Conservation (phyloP, 1,140 invertebrate species). For the Rhopalosiphum maidis region DNA sequence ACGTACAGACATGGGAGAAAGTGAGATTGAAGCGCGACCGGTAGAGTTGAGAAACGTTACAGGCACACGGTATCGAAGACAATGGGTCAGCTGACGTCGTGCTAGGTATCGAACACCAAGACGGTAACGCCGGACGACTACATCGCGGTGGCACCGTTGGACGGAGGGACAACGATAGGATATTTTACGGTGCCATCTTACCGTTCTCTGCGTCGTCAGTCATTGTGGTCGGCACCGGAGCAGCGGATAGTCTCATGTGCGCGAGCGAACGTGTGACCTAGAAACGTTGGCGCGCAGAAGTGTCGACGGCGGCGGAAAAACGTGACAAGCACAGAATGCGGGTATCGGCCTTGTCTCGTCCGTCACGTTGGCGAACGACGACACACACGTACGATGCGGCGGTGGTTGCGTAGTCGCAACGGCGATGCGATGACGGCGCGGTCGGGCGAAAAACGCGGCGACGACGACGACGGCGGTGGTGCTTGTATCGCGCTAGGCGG, state of each 20-base stretch:
- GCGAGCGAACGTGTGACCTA: constrained; percentile 10
- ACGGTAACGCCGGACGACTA: background rate
- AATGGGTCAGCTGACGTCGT: no score
- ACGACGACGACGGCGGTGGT: background rate
- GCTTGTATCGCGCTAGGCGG: background rate
- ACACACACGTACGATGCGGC: background rate
- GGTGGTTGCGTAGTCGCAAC: background rate
- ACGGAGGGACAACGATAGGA: background rate
- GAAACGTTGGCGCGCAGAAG: constrained; percentile 40
- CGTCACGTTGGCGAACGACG: background rate
- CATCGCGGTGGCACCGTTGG: background rate
- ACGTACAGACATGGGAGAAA: background rate
- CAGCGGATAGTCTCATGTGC: background rate
- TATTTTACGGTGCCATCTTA: constrained; percentile 17
- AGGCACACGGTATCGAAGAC: background rate
- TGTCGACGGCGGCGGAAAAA: background rate
- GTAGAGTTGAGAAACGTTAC: background rate
- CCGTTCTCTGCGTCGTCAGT: constrained; percentile 12
- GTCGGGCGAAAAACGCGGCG: background rate
- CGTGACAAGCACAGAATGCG: constrained; percentile 2
- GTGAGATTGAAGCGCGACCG: background rate
- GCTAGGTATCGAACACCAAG: background rate
- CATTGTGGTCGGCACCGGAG: background rate
- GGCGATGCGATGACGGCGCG: background rate
- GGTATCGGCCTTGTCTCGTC: constrained; percentile 19